Percentiles rank a stretch among this genome's conserved stretches.
phyloP scores from a whole-genome alignment of 2,113 vertebrate genomes.

The Ictidomys tridecemlineatus region DNA sequence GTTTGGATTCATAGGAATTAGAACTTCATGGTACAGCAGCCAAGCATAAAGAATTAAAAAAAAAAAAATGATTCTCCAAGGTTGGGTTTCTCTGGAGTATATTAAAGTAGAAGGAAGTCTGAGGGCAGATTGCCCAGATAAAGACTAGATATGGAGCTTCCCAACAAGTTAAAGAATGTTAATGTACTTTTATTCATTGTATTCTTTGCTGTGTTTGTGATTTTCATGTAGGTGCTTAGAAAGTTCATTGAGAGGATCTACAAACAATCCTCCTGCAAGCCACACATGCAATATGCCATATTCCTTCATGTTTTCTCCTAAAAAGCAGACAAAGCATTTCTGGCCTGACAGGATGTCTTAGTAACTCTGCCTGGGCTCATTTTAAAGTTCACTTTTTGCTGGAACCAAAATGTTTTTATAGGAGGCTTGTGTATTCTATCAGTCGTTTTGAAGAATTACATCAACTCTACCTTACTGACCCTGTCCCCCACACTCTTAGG shows the following conservation, averaged over 20 bases:
- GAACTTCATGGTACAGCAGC: background rate
- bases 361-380: background rate
- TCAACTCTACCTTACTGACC: background rate
- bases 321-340: background rate
- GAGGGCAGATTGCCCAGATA: background rate
- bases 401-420: background rate
- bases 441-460: background rate
- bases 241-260: slow-evolving; percentile 48
- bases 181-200: slow-evolving; percentile 33
- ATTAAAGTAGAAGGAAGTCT: background rate
- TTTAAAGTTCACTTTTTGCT: slow-evolving; percentile 4
- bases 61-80: background rate
- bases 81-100: background rate
- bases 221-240: background rate
- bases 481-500: background rate
- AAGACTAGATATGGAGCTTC: slow-evolving; percentile 48
- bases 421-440: background rate
- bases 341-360: background rate
- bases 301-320: background rate
- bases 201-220: slow-evolving; percentile 36
- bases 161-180: background rate
- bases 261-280: background rate
- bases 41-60: slow-evolving; percentile 19
- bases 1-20: slow-evolving; percentile 51
- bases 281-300: background rate